These are phyloP conservation scores for Pyrochroa serraticornis DNA, from an alignment of 2,888 invertebrate genomes.

Conservation along the genomic window DNA sequence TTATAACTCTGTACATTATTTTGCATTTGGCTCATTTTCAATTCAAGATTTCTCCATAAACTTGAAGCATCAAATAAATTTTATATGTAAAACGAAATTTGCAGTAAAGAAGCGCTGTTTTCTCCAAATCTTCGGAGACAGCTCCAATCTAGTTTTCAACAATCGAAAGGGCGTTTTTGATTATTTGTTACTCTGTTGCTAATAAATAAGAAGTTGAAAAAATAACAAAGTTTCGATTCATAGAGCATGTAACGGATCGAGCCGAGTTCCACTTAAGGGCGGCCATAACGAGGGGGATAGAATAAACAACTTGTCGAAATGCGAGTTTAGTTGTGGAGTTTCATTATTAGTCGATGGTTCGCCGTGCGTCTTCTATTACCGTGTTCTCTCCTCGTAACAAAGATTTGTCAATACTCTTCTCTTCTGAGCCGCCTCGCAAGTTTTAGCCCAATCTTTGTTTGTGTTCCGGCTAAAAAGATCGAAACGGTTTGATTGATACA, in stretches of 20 bases:
- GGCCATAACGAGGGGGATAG: slow-evolving; percentile 27
- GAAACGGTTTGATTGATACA: slow-evolving; percentile 15
- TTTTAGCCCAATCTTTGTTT: slow-evolving; percentile 26
- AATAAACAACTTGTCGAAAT: slow-evolving; percentile 32
- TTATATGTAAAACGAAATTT: slow-evolving; percentile 1
- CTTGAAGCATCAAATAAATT: slow-evolving; percentile 12
- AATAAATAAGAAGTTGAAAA: slow-evolving; percentile 8
- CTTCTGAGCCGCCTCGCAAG: slow-evolving; percentile 2
- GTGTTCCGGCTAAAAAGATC: slow-evolving; percentile 25
- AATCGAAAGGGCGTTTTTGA: background rate
- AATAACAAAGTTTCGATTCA: background rate
- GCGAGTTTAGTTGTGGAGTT: slow-evolving; percentile 29
- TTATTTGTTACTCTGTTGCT: slow-evolving; percentile 4
- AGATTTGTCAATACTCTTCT: slow-evolving; percentile 31
- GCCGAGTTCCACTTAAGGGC: no score
- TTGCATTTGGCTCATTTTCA: slow-evolving; percentile 12
- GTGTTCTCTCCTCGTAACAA: slow-evolving; percentile 11
- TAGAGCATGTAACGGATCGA: no score
- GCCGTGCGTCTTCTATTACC: slow-evolving; percentile 19
- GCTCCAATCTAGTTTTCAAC: no score
- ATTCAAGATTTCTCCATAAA: slow-evolving; percentile 18
- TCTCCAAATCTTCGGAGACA: background rate
- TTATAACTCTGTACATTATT: background rate
- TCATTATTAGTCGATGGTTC: slow-evolving; percentile 12
- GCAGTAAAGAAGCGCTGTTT: slow-evolving; percentile 3